Evolutionary conservation across 2,113 vertebrate species (phyloP), one percentile per base, ranked within the genome.

Genomic region (Diadophis punctatus): DNA sequence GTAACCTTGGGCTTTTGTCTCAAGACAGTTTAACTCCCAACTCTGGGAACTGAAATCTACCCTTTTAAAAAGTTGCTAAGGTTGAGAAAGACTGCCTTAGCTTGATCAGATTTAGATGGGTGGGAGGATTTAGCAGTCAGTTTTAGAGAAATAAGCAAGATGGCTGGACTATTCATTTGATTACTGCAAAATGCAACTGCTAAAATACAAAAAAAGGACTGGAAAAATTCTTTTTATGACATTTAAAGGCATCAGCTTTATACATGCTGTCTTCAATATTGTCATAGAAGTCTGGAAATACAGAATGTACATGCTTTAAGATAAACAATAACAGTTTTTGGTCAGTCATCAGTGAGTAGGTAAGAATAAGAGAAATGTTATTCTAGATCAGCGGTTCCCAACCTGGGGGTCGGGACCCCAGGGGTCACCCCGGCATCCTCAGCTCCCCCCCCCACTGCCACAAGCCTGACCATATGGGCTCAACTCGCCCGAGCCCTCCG

Each of bases 161-260:
- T 9, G 51, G 85, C 39, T 92, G 85, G 55, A 68, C 39, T 91
- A 39, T n/a, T 87, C 39, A 63, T 87, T 87, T 87, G 55, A 87
- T 87, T 90, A 90, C 46, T 86, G 30, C 53, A 90, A 52, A 56
- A 91, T 22, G n/a, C 88, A 90, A 92, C n/a, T 46, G 46, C 48
- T 63, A 68, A 63, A 86, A 90, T 80, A 68, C 34, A 56, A 56
- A 56, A 56, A 53, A 86, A 49, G 23, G 46, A 48, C 52, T 58
- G 53, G 53, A 86, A 52, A 86, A 63, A 52, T 3, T 27, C 25
- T 90, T 39, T 89, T 48, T 51, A 63, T n/a, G 88, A n/a, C 10
- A 53, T 68, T 90, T 51, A 55, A 68, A 52, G 56, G 90, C 49
- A 27, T 39, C 10, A 4, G 34, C 39, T 87, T 90, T 60, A 63